phyloP scores from a whole-genome alignment of 2,888 invertebrate genomes.

The Chesias legatella region DNA sequence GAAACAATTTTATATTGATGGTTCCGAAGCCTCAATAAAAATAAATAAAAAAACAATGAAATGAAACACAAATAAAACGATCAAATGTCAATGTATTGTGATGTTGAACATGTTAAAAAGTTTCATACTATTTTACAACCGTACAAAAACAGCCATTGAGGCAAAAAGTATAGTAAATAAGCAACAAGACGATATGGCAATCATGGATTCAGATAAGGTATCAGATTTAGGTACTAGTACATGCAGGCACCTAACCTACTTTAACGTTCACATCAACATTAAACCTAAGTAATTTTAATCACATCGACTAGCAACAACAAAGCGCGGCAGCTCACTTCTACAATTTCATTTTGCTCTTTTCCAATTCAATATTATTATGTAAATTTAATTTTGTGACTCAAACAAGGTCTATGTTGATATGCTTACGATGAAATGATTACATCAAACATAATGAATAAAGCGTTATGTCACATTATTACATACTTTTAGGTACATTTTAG shows the following conservation, averaged over 20 bases:
- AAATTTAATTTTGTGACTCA: slow-evolving; percentile 10
- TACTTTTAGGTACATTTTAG: too few relatives aligned
- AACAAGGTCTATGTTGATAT: slow-evolving; percentile 2
- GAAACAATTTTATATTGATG: too few relatives aligned
- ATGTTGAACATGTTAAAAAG: slow-evolving; percentile 37
- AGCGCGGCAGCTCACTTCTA: slow-evolving; percentile 9
- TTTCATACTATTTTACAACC: slow-evolving; percentile 25
- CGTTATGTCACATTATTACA: not conserved
- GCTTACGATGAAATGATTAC: not conserved
- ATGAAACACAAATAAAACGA: slow-evolving; percentile 62
- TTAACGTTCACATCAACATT: slow-evolving; percentile 11
- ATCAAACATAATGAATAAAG: not conserved
- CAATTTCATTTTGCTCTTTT: not conserved
- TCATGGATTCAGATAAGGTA: slow-evolving; percentile 28
- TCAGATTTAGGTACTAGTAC: slow-evolving; percentile 17
- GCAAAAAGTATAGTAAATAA: slow-evolving; percentile 31
- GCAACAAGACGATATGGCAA: slow-evolving; percentile 28
- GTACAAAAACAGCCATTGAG: slow-evolving; percentile 45
- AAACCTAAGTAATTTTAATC: slow-evolving; percentile 29
- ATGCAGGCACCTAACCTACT: too few relatives aligned
- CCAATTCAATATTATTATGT: too few relatives aligned
- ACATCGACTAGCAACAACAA: slow-evolving; percentile 50
- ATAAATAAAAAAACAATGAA: slow-evolving; percentile 32
- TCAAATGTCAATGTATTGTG: slow-evolving; percentile 62
- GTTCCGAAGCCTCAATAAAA: too few relatives aligned